A percentile compares a stretch with the other conserved stretches of the same genome.
phyloP scores from a whole-genome alignment of 2,888 invertebrate genomes.

The Chrysodeixis includens region DNA sequence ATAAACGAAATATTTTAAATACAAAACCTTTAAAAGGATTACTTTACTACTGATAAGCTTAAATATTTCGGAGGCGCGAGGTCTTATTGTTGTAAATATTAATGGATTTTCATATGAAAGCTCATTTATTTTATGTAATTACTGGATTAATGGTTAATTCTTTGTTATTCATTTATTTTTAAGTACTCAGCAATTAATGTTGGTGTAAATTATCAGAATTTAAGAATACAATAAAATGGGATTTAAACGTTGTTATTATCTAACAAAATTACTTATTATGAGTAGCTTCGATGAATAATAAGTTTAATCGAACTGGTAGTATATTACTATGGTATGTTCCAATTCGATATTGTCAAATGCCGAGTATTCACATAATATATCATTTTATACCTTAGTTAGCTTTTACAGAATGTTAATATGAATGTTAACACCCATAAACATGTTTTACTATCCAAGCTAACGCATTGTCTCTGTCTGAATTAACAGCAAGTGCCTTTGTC shows the following conservation, averaged over 20 bases:
- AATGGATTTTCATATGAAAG: slow-evolving; percentile 16
- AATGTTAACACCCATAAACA: neutral
- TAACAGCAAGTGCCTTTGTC: neutral
- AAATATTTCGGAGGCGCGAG: slow-evolving; percentile 25
- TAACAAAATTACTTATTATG: too few relatives aligned
- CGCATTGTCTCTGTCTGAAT: slow-evolving; percentile 8
- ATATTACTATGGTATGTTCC: too few relatives aligned
- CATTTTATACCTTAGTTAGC: too few relatives aligned
- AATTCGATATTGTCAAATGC: too few relatives aligned
- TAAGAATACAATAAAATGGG: too few relatives aligned
- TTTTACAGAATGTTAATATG: neutral
- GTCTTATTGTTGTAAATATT: slow-evolving; percentile 25
- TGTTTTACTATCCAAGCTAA: neutral
- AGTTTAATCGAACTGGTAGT: too few relatives aligned
- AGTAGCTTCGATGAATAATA: too few relatives aligned
- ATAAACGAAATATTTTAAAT: slow-evolving; percentile 41
- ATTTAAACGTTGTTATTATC: too few relatives aligned
- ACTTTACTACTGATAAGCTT: slow-evolving; percentile 20
- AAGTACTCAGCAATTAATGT: neutral
- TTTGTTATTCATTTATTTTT: neutral
- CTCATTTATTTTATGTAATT: slow-evolving; percentile 19
- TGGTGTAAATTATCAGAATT: too few relatives aligned
- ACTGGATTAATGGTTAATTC: slow-evolving; percentile 9
- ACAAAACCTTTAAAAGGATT: slow-evolving; percentile 27
- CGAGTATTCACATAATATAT: too few relatives aligned